phyloP scores from a whole-genome alignment of 2,113 vertebrate genomes.

The Larimichthys polyactis region DNA sequence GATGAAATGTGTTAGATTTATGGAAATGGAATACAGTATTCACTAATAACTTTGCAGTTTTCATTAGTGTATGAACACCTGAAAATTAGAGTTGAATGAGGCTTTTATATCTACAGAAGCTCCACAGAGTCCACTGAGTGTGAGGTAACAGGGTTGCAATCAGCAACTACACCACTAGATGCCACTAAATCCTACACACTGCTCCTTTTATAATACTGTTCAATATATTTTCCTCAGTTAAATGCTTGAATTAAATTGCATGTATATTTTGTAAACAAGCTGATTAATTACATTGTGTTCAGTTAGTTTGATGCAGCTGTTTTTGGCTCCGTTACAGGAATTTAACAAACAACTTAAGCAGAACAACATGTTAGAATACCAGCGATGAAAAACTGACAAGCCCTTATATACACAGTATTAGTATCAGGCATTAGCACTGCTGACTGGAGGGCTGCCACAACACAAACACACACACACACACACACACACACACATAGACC shows the following conservation, averaged over 20 bases:
- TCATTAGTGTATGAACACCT: too few relatives aligned
- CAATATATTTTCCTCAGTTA: too few relatives aligned
- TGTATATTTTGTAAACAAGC: not conserved
- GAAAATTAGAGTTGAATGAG: too few relatives aligned
- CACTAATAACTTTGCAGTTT: too few relatives aligned
- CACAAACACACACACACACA: conserved; percentile 16
- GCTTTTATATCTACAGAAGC: too few relatives aligned
- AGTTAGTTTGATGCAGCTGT: not conserved
- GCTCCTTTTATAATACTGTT: too few relatives aligned
- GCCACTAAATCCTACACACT: too few relatives aligned
- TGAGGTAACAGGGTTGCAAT: too few relatives aligned
- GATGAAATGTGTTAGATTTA: not conserved
- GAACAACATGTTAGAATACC: conserved; percentile 13
- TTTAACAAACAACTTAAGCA: conserved; percentile 22
- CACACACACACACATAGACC: conserved; percentile 9
- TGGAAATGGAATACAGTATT: too few relatives aligned
- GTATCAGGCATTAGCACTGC: conserved; percentile 17
- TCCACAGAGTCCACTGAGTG: too few relatives aligned
- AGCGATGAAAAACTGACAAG: conserved; percentile 25
- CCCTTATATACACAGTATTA: conserved; percentile 26
- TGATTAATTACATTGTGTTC: not conserved
- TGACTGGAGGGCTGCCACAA: conserved; percentile 43
- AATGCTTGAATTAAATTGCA: not conserved
- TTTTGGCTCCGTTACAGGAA: conserved; percentile 13
- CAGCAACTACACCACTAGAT: too few relatives aligned